A percentile compares a stretch with the other conserved stretches of the same genome.
Conservation (phyloP, 2,888 invertebrate genomes). For the Himalopsyche anomala region DNA sequence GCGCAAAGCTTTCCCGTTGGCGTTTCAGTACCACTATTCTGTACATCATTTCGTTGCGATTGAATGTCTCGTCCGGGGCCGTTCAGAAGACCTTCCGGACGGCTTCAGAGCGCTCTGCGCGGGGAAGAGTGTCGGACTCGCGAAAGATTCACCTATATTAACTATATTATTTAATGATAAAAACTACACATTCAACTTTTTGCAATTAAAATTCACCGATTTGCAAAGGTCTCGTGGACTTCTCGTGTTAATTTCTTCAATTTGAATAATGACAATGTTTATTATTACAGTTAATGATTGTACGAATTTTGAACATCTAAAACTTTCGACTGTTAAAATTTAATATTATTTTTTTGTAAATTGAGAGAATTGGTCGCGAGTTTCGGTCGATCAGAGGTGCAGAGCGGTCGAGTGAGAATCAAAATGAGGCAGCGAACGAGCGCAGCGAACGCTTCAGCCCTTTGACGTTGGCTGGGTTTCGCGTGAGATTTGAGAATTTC, state of each 20-base stretch:
- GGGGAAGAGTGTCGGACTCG: slow-evolving; percentile 70
- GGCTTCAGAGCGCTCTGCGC: slow-evolving; percentile 72
- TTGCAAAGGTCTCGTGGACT: slow-evolving; percentile 60
- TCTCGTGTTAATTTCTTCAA: slow-evolving; percentile 45
- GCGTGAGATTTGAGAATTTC: slow-evolving; percentile 41
- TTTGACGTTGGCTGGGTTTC: too few relatives aligned
- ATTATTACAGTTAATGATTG: slow-evolving; percentile 64
- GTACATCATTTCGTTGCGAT: slow-evolving; percentile 52
- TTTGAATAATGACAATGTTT: slow-evolving; percentile 59
- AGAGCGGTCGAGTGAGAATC: slow-evolving; percentile 49
- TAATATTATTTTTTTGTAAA: slow-evolving; percentile 62
- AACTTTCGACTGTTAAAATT: slow-evolving; percentile 59
- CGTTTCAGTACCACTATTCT: slow-evolving; percentile 49
- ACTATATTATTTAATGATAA: slow-evolving; percentile 62
- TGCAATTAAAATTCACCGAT: slow-evolving; percentile 57
- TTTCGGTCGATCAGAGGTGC: slow-evolving; percentile 59
- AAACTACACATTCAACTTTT: slow-evolving; percentile 62
- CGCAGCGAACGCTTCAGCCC: neutral
- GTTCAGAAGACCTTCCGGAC: slow-evolving; percentile 71
- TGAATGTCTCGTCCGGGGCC: slow-evolving; percentile 69
- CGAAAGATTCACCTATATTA: slow-evolving; percentile 53
- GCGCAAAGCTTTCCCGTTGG: neutral
- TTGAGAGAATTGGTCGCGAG: slow-evolving; percentile 65
- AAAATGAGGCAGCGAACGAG: slow-evolving; percentile 17
- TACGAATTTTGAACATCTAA: slow-evolving; percentile 66